Base-by-base conservation (phyloP, 2,797 vertebrate genomes). In the Etheostoma perlongum region DNA sequence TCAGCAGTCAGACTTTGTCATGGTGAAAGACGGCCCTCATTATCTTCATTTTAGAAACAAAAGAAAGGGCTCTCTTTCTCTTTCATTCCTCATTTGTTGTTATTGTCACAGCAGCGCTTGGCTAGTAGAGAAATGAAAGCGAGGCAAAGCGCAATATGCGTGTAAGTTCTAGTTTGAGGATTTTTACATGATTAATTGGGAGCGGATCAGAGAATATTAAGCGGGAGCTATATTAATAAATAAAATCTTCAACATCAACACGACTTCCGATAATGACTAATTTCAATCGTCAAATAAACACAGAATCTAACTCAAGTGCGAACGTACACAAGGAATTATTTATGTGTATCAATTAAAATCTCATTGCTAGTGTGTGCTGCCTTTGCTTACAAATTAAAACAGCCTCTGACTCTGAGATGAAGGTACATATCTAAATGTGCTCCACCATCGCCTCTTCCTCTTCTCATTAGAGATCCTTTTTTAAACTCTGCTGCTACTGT, bases 301-400 rank as follows among this genome's bases (percentile, higher is more conserved):
- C 91, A 91, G 92, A 95, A 96, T 96, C 93, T 89, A 92, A 93
- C 93, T 95, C 94, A 93, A 96, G 95, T 94, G 91, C 78, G 94
- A 96, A 95, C 94, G 91, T 96, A 95, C 95, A 95, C 94, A 97
- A 94, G 95, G 95, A 97, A 97, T 97, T 97, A 96, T 97, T 97
- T 96, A 97, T 95, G 95, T 93, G 94, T 96, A 96, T 97, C 95
- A 97, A 97, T 96, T 95, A 95, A 97, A 97, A 96, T 96, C 96
- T 96, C 91, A 95, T 96, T 95, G 95, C 95, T 95, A 95, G 91
- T 92, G 91, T 92, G 91, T 95, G 93, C 95, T 96, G 96, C 88
- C 88, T 92, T 90, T 91, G 93, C 93, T 95, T 95, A 95, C 91
- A 93, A 95, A 95, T 95, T 91, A 93, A 95, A 94, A 94, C 90